These are phyloP conservation scores for Typhlichthys subterraneus DNA, from an alignment of 2,797 vertebrate genomes.

Conservation along the genomic window DNA sequence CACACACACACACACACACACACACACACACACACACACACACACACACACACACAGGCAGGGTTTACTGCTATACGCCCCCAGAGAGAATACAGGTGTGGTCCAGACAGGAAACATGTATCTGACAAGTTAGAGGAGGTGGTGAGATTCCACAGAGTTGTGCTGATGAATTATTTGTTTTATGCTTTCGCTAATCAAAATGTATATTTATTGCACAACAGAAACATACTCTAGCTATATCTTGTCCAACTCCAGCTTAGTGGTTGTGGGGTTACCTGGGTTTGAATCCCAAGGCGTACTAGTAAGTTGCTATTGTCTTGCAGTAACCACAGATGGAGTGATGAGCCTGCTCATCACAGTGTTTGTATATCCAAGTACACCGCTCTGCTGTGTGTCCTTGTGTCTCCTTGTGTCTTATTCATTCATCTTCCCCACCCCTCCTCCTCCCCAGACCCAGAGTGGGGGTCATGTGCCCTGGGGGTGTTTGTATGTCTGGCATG, in stretches of 20 bases:
- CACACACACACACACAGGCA: neutral
- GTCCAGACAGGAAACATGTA: conserved; percentile 7
- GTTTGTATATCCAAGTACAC: too few relatives aligned
- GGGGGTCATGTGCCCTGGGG: conserved; percentile 92
- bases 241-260: too few relatives aligned
- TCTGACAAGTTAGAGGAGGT: neutral
- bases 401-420: neutral
- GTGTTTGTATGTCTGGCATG: conserved; percentile 93
- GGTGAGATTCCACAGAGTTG: neutral
- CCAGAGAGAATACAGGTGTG: conserved; percentile 20
- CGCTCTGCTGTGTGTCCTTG: neutral
- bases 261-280: too few relatives aligned
- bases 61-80: too few relatives aligned
- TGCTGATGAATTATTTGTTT: too few relatives aligned
- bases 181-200: too few relatives aligned
- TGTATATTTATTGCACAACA: too few relatives aligned
- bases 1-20: neutral
- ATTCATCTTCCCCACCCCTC: neutral
- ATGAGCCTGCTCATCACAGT: too few relatives aligned
- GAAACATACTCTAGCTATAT: too few relatives aligned
- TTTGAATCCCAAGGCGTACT: too few relatives aligned
- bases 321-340: too few relatives aligned
- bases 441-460: conserved; percentile 82
- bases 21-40: neutral
- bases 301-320: too few relatives aligned